phyloP scores from a whole-genome alignment of 2,797 vertebrate genomes.

The Scolopax rusticola region DNA sequence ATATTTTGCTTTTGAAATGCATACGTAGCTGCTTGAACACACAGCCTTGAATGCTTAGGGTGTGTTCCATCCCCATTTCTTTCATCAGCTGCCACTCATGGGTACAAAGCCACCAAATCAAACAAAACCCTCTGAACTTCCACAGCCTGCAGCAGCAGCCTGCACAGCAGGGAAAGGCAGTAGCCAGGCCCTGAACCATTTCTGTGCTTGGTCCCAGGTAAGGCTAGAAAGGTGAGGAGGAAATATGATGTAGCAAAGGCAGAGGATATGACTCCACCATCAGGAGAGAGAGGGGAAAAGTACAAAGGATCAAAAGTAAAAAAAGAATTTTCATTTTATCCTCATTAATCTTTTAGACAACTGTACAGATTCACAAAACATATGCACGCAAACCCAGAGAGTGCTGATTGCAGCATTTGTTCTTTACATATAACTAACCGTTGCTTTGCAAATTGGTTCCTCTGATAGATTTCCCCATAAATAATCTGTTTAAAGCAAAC shows the following conservation, averaged over 20 bases:
- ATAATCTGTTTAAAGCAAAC: constrained; percentile 32
- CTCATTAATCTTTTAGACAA: constrained; percentile 34
- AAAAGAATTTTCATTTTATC: constrained; percentile 18
- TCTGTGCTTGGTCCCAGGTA: background rate
- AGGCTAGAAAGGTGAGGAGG: background rate
- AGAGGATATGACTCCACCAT: constrained; percentile 20
- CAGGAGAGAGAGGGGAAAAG: constrained; percentile 26
- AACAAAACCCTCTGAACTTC: background rate
- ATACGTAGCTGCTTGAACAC: background rate
- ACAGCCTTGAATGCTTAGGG: background rate
- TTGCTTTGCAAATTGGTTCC: constrained; percentile 52
- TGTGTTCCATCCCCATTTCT: background rate
- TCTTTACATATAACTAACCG: background rate
- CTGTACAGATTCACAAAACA: background rate
- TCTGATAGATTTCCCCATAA: constrained; percentile 23
- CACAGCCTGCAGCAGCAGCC: background rate
- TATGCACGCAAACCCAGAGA: background rate
- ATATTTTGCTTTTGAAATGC: too few species aligned
- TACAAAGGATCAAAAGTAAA: constrained; percentile 10
- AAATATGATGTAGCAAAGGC: background rate
- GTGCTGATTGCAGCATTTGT: background rate
- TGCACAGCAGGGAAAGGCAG: accelerated
- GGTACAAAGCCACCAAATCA: background rate
- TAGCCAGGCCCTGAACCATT: accelerated
- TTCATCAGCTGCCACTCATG: background rate